A percentile compares a stretch with the other conserved stretches of the same genome.
Evolutionary conservation across 2,888 invertebrate species (phyloP).

Genomic region (Clunio marinus): DNA sequence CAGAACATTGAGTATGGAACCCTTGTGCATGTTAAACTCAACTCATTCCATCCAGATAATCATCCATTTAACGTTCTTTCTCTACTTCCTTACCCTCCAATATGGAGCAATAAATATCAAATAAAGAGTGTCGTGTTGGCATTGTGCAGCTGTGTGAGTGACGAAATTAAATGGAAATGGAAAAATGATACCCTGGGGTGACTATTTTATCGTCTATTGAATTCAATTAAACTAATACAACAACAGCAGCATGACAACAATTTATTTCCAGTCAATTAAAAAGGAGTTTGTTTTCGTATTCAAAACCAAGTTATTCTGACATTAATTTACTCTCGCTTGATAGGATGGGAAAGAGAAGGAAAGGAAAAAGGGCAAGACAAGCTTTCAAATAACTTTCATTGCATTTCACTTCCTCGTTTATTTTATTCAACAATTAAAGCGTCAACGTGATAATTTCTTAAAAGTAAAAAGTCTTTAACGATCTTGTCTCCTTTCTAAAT

Average conservation of each 20-base stretch:
- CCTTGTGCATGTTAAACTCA: background rate
- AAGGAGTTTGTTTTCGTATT: background rate
- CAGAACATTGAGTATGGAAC: background rate
- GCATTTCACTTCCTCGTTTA: background rate
- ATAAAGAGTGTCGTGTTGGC: constrained; percentile 36
- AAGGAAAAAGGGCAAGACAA: no score
- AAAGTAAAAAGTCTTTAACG: background rate
- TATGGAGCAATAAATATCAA: constrained; percentile 36
- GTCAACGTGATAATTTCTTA: no score
- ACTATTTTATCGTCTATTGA: constrained; percentile 30
- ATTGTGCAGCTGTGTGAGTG: constrained; percentile 28
- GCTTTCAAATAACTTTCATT: no score
- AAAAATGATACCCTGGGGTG: constrained; percentile 31
- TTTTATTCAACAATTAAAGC: background rate
- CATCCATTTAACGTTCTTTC: background rate
- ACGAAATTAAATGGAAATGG: constrained; percentile 29
- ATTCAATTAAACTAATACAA: constrained; percentile 37
- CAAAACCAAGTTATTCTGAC: no score
- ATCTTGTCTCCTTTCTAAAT: background rate
- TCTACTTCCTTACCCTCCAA: constrained; percentile 16
- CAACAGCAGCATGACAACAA: no score
- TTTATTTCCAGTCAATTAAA: constrained; percentile 25
- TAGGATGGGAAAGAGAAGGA: no score
- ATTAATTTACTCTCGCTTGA: no score
- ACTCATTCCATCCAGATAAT: constrained; percentile 10